Evolutionary conservation across 2,888 invertebrate species (phyloP), one percentile per base, ranked within the genome.

Genomic region (Pristionchus arcanus): DNA sequence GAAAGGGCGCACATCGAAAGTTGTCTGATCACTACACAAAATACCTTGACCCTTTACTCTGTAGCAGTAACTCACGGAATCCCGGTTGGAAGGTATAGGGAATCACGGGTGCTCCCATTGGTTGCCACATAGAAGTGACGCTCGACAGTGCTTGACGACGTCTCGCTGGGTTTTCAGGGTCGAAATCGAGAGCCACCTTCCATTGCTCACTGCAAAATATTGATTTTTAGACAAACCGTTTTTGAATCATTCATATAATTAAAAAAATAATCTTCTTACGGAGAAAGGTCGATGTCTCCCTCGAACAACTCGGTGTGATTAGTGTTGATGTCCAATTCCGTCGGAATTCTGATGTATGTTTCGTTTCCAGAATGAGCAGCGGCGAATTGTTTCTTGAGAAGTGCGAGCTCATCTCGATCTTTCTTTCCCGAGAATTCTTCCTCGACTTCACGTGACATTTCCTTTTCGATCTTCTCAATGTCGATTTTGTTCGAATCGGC

Each of bases 371-470:
- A 21, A 59, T 59, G 85, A 31, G 85, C 11, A 7, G 85, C 55
- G 9, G 37, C 31, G 34, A 37, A 55, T 31, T 55, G 59, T 31
- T 85, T 34, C 55, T 42, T 31, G 63, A 85, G 85, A 37, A 34
- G 13, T 31, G 2, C 85, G 15, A 85, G 85, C 15, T 59, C 63
- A 7, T 59, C 85, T 25, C 31, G 31, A 16, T 31, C 19, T 31
- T 85, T 34, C 25, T 85, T 85, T 55, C 59, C 59, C 59, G 59
- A 31, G 37, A 85, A 85, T 34, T 85, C 85, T 42, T 85, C 85
- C 59, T 85, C 85, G 21, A 74, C 71, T 74, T 74, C 71, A 37
- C 37, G 34, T 34, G 34, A 37, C 71, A 74, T 74, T 37, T 74
- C 71, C 71, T 74, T 74, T 19, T 74, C 71, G 71, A 74, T 74